Base-by-base conservation (phyloP, 2,797 vertebrate species). In the Falco berigora region DNA sequence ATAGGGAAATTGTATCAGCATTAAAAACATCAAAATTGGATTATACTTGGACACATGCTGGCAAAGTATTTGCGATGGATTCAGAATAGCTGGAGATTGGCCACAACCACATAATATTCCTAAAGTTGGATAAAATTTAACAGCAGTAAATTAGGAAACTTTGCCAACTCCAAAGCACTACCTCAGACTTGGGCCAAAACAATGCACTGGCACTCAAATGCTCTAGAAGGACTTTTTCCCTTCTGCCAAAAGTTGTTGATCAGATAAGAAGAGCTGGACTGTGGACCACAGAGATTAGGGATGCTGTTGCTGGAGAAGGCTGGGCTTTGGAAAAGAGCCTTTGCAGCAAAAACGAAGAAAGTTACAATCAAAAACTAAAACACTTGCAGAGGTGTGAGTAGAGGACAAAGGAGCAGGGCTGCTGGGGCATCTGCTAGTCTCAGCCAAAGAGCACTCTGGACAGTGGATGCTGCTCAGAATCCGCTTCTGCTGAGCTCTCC, bases 81-180 rank as follows among this genome's bases (percentile, higher is more conserved):
- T 89, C 72, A 78, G 68, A 96, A 91, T 74, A 89, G 92, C 58
- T 96, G 92, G 84, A 72, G 36, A 80, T 28, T 66, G 34, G 86
- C 90, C 93, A 94, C 90, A 68, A 80, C 46, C 56, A 32, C 64
- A 77, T 59, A 91, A 81, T 95, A 91, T 77, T 95, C 80, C 80
- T 92, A 38, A 92, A 94, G 90, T 19, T 90, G 92, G 88, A 87
- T 92, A 91, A 78, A 93, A 94, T 92, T 90, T 92, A 92, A 71
- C 88, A 87, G 71, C 86, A 79, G 77, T 91, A 85, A 92, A 95
- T 88, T 71, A 92, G 68, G 67, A 95, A 67, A 80, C 52, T 73
- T 88, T 78, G 77, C 88, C 84, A 90, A 8, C 63, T 87, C 49
- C 56, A 84, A 89, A 94, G 69, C 52, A 64, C 28, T 92, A 25